A percentile compares a stretch with the other conserved stretches of the same genome.
Evolutionary conservation across 2,888 invertebrate genomes (phyloP).

Genomic region (Caenorhabditis afra): DNA sequence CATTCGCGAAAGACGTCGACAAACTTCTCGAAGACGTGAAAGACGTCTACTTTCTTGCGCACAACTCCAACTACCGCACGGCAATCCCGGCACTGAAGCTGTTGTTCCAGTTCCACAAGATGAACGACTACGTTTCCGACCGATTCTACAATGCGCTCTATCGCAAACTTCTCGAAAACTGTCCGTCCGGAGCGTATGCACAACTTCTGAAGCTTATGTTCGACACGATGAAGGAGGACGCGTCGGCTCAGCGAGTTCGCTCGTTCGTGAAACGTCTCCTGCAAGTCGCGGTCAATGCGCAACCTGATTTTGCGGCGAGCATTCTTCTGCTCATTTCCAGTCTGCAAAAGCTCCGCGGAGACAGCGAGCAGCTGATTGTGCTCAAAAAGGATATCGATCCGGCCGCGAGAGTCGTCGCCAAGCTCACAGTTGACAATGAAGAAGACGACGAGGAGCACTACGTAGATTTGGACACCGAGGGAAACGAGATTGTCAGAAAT

Average conservation of each 20-base stretch:
- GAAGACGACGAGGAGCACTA: conserved; percentile 79
- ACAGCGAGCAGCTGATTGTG: conserved; percentile 84
- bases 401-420: conserved; percentile 34
- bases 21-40: conserved; percentile 85
- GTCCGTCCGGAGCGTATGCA: conserved; percentile 82
- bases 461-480: conserved; percentile 78
- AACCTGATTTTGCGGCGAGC: conserved; percentile 89
- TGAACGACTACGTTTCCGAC: conserved; percentile 81
- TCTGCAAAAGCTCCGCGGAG: conserved; percentile 81
- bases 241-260: conserved; percentile 84
- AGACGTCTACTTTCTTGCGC: conserved; percentile 89
- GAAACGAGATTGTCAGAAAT: conserved; percentile 45
- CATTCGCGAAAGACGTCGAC: conserved; percentile 85
- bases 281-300: conserved; percentile 83
- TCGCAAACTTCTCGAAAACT: conserved; percentile 88
- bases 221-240: conserved; percentile 85
- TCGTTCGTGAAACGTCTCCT: conserved; percentile 90
- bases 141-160: conserved; percentile 90
- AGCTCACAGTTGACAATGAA: conserved; percentile 77
- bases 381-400: conserved; percentile 62
- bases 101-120: conserved; percentile 84
- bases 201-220: conserved; percentile 68
- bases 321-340: conserved; percentile 85
- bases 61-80: conserved; percentile 87
- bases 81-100: conserved; percentile 84